Conservation (phyloP, 1,140 invertebrate species). For the Drosophila carrolli region DNA sequence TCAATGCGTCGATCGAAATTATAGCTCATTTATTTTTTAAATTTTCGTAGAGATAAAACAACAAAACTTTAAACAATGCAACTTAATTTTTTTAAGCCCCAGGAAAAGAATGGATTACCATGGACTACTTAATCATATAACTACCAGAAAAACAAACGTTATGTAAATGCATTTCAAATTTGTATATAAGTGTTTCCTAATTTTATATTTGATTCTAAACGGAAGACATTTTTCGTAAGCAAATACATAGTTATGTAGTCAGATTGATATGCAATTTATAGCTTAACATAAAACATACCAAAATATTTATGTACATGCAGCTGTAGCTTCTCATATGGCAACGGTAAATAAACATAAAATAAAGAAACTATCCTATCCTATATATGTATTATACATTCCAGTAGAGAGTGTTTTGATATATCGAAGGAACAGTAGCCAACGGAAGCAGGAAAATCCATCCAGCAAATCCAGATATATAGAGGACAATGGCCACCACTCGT, state of each 20-base stretch:
- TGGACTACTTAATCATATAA: too few relatives aligned
- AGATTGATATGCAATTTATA: constrained; percentile 39
- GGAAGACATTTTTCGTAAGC: too few relatives aligned
- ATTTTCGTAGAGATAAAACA: too few relatives aligned
- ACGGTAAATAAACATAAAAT: constrained; percentile 17
- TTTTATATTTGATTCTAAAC: background rate
- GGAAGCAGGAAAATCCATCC: constrained; percentile 91
- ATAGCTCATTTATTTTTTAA: too few relatives aligned
- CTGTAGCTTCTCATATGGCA: constrained; percentile 47
- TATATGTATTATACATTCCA: constrained; percentile 80
- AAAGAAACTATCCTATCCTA: constrained; percentile 6
- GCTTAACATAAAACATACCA: constrained; percentile 33
- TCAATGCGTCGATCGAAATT: too few relatives aligned
- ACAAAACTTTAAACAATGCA: too few relatives aligned
- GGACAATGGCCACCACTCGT: constrained; percentile 87
- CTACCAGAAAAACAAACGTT: too few relatives aligned
- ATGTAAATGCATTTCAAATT: too few relatives aligned
- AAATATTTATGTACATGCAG: background rate
- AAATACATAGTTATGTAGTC: constrained; percentile 10
- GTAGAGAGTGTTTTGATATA: constrained; percentile 91
- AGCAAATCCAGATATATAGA: constrained; percentile 91
- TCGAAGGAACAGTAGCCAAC: constrained; percentile 91
- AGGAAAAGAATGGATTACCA: too few relatives aligned
- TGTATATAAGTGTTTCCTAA: too few relatives aligned
- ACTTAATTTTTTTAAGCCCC: too few relatives aligned